phyloP scores from a whole-genome alignment of 1,140 invertebrate genomes.

The Atta texana region DNA sequence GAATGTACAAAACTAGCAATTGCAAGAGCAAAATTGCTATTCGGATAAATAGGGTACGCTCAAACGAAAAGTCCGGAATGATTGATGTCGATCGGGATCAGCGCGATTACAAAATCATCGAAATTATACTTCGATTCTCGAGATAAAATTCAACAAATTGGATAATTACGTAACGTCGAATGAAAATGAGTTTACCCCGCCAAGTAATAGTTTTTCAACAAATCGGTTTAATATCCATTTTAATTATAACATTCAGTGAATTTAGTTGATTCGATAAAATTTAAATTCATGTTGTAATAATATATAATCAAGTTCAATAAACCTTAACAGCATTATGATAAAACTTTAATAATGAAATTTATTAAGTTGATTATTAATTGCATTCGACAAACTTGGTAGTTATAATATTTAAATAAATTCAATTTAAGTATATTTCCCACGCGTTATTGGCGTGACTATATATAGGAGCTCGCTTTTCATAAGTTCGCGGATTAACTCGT shows the following conservation, averaged over 20 bases:
- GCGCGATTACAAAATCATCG: background rate
- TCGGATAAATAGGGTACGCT: background rate
- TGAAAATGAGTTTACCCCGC: background rate
- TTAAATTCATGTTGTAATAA: slow-evolving; percentile 1
- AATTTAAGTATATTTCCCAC: slow-evolving; percentile 2
- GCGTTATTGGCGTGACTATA: background rate
- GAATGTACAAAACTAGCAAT: slow-evolving; percentile 8
- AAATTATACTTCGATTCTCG: background rate
- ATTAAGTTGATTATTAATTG: slow-evolving; percentile 25
- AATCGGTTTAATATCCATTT: background rate
- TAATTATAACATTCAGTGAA: background rate
- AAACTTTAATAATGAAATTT: slow-evolving; percentile 22
- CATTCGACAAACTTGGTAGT: background rate
- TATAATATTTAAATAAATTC: background rate
- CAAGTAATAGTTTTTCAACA: background rate
- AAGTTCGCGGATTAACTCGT: slow-evolving; percentile 10
- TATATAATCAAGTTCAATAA: slow-evolving; percentile 3
- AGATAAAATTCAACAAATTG: slow-evolving; percentile 2
- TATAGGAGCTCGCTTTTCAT: background rate
- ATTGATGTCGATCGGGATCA: background rate
- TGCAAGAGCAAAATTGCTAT: slow-evolving; percentile 20
- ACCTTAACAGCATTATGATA: background rate
- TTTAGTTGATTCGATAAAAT: background rate
- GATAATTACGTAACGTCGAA: background rate
- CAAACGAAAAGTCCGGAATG: background rate